A percentile compares a stretch with the other conserved stretches of the same genome.
Conservation (phyloP, 2,113 vertebrate species). For the Mobula hypostoma region DNA sequence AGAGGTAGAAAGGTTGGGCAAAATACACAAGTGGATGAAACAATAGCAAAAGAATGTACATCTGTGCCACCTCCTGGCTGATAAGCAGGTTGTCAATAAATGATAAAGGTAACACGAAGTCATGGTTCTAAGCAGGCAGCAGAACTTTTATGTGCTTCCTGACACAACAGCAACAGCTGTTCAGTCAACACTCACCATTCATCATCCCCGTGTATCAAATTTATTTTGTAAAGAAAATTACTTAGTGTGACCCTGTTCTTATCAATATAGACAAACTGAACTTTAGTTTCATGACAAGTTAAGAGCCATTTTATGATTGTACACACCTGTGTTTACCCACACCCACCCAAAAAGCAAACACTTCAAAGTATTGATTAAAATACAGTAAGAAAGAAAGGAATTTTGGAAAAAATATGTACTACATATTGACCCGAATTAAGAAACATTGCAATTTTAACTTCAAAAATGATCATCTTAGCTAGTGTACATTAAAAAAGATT, state of each 20-base stretch:
- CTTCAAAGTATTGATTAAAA: neutral
- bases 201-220: neutral
- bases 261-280: neutral
- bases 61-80: neutral
- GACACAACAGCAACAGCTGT: too few relatives aligned
- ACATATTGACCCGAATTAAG: neutral
- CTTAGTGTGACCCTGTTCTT: neutral
- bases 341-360: neutral
- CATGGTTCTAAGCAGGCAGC: neutral
- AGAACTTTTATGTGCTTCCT: neutral
- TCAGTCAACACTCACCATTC: neutral
- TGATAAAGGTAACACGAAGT: neutral
- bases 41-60: neutral
- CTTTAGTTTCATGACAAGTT: neutral
- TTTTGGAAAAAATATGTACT: neutral
- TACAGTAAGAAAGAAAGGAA: neutral
- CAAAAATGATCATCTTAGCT: neutral
- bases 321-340: neutral
- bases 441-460: neutral
- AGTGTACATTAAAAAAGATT: neutral
- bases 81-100: neutral
- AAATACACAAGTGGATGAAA: neutral
- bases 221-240: neutral
- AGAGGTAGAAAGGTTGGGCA: neutral
- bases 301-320: neutral